These are phyloP conservation scores for Amiota communis DNA, from an alignment of 2,888 invertebrate genomes.

Conservation along the genomic window DNA sequence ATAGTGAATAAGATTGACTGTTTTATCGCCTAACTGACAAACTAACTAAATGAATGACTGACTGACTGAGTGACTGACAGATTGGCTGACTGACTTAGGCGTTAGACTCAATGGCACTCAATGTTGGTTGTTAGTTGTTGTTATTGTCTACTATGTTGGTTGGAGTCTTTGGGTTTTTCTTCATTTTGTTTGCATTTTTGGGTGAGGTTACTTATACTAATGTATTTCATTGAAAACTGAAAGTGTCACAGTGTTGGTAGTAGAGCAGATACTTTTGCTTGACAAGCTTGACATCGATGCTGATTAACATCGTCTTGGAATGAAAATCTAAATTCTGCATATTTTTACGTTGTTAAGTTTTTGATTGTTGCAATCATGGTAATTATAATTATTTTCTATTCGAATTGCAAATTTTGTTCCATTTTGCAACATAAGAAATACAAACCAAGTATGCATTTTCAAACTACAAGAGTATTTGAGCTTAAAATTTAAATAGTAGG, in stretches of 20 bases:
- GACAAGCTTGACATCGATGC: no score
- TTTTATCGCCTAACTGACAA: background rate
- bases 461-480: no score
- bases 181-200: constrained; percentile 7
- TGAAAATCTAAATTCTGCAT: no score
- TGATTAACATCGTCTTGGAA: no score
- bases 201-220: background rate
- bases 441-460: no score
- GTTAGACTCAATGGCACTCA: constrained; percentile 1
- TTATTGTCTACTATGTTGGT: no score
- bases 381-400: constrained; percentile 5
- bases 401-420: constrained; percentile 21
- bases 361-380: constrained; percentile 8
- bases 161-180: background rate
- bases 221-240: background rate
- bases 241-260: background rate
- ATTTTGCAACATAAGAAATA: background rate
- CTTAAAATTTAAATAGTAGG: no score
- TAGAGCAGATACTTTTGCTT: no score
- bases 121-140: constrained; percentile 8
- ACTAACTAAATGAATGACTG: constrained; percentile 9
- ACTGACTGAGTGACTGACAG: background rate
- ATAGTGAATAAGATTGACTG: background rate
- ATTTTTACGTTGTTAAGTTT: background rate
- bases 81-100: constrained; percentile 4